Base-by-base conservation (phyloP, 2,797 vertebrate species). In the Heliangelus exortis region DNA sequence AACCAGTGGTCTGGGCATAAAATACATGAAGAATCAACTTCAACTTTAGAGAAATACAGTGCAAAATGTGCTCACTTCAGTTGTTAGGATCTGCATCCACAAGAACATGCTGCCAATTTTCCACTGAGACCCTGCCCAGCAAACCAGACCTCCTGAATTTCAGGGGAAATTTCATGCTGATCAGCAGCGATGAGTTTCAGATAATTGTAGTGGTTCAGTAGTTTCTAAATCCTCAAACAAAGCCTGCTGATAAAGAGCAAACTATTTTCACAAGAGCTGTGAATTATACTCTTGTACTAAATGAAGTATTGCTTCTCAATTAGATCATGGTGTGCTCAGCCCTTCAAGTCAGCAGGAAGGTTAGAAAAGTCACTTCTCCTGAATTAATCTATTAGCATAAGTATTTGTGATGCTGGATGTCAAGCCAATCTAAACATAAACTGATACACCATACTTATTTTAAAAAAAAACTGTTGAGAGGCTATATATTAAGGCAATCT, bases 41-140 rank as follows among this genome's bases (percentile, higher is more conserved):
- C 25, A 4, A 2, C 39, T 39, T 26, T 58, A 25, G 36, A 19
- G 29, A 79, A 84, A 65, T 47, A 47, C 0, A 0, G 7, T 14
- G 51, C 28, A 58, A 62, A 81, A 31, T 36, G 15, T 26, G 10
- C 8, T 57, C 16, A 39, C 15, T 80, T 77, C 31, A 83, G 34
- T 12, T 48, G 21, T 9, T 67, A 31, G 10, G 13, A 41, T 55
- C 48, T 71, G 23, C 19, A 73, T 3, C 12, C 10, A 28, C 0
- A 1, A 75, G n/a, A 88, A 26, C 7, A 34, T 12, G 7, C 1
- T 63, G 15, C 7, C 20, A 66, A 1, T 69, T 68, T 84, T 65
- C n/a, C 0, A 0, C 2, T 28, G 21, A 78, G 26, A 20, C 2
- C 0, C 5, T 4, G 5, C 3, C 0, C 19, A 21, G 18, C 6